phyloP scores from a whole-genome alignment of 2,797 vertebrate species.

The Aselliscus stoliczkanus region DNA sequence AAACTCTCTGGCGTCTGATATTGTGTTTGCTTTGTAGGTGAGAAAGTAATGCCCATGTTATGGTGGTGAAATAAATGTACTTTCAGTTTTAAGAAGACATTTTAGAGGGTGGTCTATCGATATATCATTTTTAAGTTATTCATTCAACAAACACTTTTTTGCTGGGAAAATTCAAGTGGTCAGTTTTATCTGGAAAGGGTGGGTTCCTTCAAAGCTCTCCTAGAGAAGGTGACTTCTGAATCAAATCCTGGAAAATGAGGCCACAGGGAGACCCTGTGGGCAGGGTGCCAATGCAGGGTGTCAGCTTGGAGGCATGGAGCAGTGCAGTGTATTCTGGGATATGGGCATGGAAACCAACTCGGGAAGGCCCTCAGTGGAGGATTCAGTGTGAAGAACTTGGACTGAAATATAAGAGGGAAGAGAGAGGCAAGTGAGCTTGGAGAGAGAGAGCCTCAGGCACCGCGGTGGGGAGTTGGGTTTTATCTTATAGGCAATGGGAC shows the following conservation, averaged over 20 bases:
- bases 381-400: background rate
- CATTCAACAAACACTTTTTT: background rate
- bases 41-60: background rate
- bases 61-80: background rate
- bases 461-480: background rate
- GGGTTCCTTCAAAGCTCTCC: background rate
- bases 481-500: background rate
- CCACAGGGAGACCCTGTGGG: background rate
- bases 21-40: background rate
- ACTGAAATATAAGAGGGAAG: background rate
- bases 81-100: background rate
- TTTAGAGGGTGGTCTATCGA: too few species aligned
- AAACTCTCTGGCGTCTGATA: background rate
- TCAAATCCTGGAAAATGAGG: background rate
- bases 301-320: rapidly evolving
- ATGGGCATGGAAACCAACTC: background rate
- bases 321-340: background rate
- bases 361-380: background rate
- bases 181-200: background rate
- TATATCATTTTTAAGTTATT: background rate
- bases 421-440: background rate
- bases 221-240: background rate
- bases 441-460: background rate
- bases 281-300: background rate
- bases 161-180: background rate